Evolutionary conservation across 2,113 vertebrate genomes (phyloP).

Genomic region (Phalacrocorax brasilianus): DNA sequence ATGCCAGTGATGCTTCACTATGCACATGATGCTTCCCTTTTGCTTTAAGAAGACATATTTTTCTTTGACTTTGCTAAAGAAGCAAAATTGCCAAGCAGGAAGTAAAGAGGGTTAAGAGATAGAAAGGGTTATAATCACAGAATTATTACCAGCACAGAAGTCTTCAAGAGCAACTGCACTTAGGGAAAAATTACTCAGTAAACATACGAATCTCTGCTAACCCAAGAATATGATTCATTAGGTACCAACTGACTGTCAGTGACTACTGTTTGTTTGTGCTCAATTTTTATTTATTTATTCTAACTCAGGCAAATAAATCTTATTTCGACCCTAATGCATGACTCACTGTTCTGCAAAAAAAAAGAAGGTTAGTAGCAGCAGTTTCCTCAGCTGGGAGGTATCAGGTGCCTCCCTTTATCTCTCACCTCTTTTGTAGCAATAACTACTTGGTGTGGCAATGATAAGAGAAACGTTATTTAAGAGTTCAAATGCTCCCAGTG

Average conservation of each 20-base stretch:
- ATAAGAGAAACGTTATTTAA: conserved; percentile 33
- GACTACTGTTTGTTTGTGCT: neutral
- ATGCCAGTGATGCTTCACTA: neutral
- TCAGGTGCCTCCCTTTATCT: neutral
- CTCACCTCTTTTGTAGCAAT: conserved; percentile 14
- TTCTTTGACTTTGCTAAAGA: neutral
- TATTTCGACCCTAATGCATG: neutral
- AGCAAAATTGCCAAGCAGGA: neutral
- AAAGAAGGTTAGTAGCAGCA: neutral
- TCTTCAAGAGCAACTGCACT: neutral
- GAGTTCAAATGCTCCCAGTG: conserved; percentile 9
- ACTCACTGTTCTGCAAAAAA: conserved; percentile 15
- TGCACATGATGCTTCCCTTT: neutral
- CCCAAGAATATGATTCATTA: neutral
- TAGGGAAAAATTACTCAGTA: neutral
- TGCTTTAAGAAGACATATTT: neutral
- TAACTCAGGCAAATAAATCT: conserved; percentile 10
- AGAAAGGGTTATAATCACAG: neutral
- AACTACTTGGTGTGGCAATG: conserved; percentile 26
- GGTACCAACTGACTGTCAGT: neutral
- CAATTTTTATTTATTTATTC: conserved; percentile 22
- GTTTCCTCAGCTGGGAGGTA: neutral
- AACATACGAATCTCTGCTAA: neutral
- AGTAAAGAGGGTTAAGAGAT: neutral
- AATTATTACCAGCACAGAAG: neutral